Base-by-base conservation (phyloP, 2,888 invertebrate species). In the Loripinus fragilis region DNA sequence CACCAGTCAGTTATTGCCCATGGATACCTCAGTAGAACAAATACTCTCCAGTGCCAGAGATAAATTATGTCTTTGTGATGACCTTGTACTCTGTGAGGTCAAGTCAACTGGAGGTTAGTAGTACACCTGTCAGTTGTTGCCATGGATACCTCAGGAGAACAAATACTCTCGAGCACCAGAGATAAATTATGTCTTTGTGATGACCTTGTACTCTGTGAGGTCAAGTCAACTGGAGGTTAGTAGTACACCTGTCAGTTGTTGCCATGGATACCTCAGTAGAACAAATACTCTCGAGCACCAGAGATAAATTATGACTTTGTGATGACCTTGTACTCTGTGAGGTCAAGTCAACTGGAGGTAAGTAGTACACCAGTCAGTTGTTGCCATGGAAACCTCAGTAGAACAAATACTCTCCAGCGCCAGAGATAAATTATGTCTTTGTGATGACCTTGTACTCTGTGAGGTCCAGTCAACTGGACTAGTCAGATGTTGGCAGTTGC, bases 11-110 rank as follows among this genome's bases (percentile, higher is more conserved):
- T n/a, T n/a, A n/a, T 95, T 96, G 85, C 95, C 96, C 1, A 94
- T 97, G 88, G 95, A 96, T 88, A 95, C 96, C 15, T 95, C 96
- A 0, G 96, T 96, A 10, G 96, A 96, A 88, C 95, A 96, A 74
- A 96, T 97, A 76, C 96, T 96, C 87, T 94, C 95, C 60, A 95
- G 95, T 81, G 96, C 96, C 20, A 96, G 96, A 30, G 96, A 96
- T 91, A 97, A 97, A 93, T 94, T 97, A 76, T 95, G 96, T 75
- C 95, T 96, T 90, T 95, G 95, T 55, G 95, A 96, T 87, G 96
- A 96, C 90, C 94, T 96, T 64, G 94, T 95, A 33, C 94, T 97
- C 68, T 96, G 96, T 33, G 97, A 97, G 94, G 96, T 97, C 25
- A 96, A 96, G 93, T 96, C 96, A 0, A 94, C 93, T 48, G 94